phyloP scores from a whole-genome alignment of 2,888 invertebrate genomes.

The Drosophila kanekoi region DNA sequence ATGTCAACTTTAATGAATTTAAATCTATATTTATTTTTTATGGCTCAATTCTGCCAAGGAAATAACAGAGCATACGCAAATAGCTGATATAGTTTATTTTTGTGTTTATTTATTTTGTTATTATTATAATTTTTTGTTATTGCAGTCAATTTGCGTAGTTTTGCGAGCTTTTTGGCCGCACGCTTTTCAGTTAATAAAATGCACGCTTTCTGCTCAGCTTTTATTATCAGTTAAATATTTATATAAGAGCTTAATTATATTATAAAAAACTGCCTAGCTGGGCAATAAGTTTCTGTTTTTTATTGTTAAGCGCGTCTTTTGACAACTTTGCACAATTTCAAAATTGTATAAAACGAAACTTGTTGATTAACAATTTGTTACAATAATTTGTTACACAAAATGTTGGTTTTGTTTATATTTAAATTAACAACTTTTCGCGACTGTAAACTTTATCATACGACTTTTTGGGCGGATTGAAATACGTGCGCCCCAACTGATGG shows the following conservation, averaged over 20 bases:
- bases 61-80: neutral
- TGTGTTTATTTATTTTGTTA: neutral
- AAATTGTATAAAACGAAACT: conserved; percentile 3
- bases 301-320: conserved; percentile 29
- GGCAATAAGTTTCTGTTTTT: conserved; percentile 24
- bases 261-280: conserved; percentile 23
- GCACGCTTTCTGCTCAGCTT: neutral
- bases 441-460: conserved; percentile 14
- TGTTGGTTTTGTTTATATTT: neutral
- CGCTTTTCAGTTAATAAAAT: neutral
- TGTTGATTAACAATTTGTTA: neutral
- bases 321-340: conserved; percentile 18
- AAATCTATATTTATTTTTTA: neutral
- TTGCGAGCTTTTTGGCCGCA: neutral
- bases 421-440: conserved; percentile 19
- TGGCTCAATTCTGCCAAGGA: neutral
- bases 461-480: conserved; percentile 35
- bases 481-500: conserved; percentile 73
- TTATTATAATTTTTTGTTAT: conserved; percentile 1
- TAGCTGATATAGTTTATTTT: neutral
- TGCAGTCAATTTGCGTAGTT: conserved; percentile 2
- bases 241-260: conserved; percentile 1
- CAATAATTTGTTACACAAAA: neutral
- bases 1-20: neutral
- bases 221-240: conserved; percentile 1